Evolutionary conservation across 2,113 vertebrate genomes (phyloP), one percentile per base, ranked within the genome.

Genomic region (Phalacrocorax carbo): DNA sequence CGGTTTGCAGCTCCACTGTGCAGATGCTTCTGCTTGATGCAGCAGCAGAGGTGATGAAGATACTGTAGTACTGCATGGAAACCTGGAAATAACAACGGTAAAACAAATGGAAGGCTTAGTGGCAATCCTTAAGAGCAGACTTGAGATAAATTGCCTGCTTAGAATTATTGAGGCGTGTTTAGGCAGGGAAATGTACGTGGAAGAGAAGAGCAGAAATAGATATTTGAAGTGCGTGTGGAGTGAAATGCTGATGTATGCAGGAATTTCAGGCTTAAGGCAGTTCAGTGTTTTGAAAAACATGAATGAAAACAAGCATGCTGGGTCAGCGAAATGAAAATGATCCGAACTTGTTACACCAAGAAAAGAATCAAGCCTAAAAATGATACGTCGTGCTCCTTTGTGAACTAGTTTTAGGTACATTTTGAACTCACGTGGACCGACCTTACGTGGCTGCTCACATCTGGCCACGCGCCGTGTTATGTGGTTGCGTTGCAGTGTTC

Each of bases 401-500:
- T 22, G 81, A 72, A 40, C 48, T 38, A 16, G 16, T 32, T 76
- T 62, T 75, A 34, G 55, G 69, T 48, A 1, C 5, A 1, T 42
- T 55, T n/a, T 61, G 62, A 18, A 40, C 66, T 61, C 2, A 0
- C 0, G 0, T 18, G 82, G 52, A 21, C 60, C 79, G 54, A 29
- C 42, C 34, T 18, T 34, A 1, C 0, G 2, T 68, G 72, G 69
- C 72, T 79, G 91, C 94, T 95, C 16, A 86, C 27, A 4, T 29
- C 54, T 38, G 75, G 58, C 81, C 16, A 0, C 11, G 17, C 14
- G 64, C 77, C 27, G 3, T 46, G 58, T n/a, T 57, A 32, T 89
- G 92, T 92, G 78, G 21, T 65, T 95, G 69, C 7, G 3, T 96
- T 95, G 20, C 97, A 99, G 98, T 98, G 95, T 99, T 99, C 96